A percentile compares a stretch with the other conserved stretches of the same genome.
These are phyloP conservation scores for Odontophorus gujanensis DNA, from an alignment of 2,113 vertebrate species.

Conservation along the genomic window DNA sequence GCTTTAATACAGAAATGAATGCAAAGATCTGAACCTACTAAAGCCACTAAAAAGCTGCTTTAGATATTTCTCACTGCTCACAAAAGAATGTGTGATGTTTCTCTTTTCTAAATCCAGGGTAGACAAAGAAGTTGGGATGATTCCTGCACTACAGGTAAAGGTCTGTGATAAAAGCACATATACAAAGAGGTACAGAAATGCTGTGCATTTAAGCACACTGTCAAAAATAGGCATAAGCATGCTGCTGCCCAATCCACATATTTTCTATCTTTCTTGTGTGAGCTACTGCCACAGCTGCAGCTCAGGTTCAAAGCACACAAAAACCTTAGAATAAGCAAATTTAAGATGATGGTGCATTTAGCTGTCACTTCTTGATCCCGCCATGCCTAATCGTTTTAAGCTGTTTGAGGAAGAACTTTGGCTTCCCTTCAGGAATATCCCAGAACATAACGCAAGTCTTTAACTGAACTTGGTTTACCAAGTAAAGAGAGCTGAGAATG, in stretches of 20 bases:
- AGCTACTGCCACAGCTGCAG: background rate
- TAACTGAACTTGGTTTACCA: background rate
- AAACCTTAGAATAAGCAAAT: background rate
- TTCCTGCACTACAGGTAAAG: background rate
- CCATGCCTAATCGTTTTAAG: background rate
- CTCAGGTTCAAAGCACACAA: background rate
- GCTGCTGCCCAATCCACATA: background rate
- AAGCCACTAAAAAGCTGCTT: background rate
- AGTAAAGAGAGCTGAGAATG: background rate
- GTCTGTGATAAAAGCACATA: background rate
- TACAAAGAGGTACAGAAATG: background rate
- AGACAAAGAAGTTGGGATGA: background rate
- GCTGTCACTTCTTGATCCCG: background rate
- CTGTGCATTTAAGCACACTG: background rate
- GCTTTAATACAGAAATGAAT: background rate
- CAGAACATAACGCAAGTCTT: background rate
- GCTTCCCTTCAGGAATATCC: background rate
- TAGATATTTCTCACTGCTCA: background rate
- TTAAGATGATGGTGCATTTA: background rate
- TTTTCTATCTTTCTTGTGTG: background rate
- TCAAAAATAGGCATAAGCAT: fast-evolving
- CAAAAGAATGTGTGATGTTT: background rate
- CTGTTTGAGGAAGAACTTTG: background rate
- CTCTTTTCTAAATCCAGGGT: background rate
- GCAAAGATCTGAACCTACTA: background rate